Evolutionary conservation across 2,113 vertebrate species (phyloP), one percentile per base, ranked within the genome.

Genomic region (Pleuronectes platessa): DNA sequence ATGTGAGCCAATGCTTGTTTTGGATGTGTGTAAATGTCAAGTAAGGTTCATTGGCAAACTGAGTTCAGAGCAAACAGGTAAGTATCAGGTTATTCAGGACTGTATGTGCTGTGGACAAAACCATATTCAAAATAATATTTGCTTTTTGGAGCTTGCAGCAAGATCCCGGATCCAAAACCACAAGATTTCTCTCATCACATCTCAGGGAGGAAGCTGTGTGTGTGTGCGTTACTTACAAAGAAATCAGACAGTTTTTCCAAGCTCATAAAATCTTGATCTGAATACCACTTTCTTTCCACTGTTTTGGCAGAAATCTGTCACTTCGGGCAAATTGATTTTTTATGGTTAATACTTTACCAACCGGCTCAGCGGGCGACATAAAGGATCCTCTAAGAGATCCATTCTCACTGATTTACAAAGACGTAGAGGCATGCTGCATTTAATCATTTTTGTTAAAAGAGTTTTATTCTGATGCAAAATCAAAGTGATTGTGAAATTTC

Each of bases 61-160:
- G 42, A 61, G n/a, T 8, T 74, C 14, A 68, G 17, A 54, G 13
- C 55, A 78, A 81, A 82, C 68, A 71, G 37, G 45, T 31, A 18
- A 11, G 47, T n/a, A n/a, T 61, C 27, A 64, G 31, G 27, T 65
- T 63, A 21, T 12, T 80, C 45, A 56, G 69, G 72, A 66, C 14
- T 21, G 3, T 0, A 10, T 40, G 17, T 15, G 10, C 26, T 40
- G 51, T 61, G 11, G 17, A 53, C 45, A 21, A 61, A 61, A 23
- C 13, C 0, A 1, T 55, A 27, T 77, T 79, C 23, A 14, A 2
- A 7, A 10, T 2, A 14, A 54, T 78, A 74, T 84, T 86, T 86
- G 17, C 60, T 15, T 51, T 51, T 18, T 27, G 1, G 54, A 77
- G 6, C 9, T 64, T 15, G 27, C 68, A 68, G 53, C 56, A 79